Evolutionary conservation across 2,888 invertebrate genomes (phyloP), one percentile per base, ranked within the genome.

Genomic region (Temnothorax ravouxi): DNA sequence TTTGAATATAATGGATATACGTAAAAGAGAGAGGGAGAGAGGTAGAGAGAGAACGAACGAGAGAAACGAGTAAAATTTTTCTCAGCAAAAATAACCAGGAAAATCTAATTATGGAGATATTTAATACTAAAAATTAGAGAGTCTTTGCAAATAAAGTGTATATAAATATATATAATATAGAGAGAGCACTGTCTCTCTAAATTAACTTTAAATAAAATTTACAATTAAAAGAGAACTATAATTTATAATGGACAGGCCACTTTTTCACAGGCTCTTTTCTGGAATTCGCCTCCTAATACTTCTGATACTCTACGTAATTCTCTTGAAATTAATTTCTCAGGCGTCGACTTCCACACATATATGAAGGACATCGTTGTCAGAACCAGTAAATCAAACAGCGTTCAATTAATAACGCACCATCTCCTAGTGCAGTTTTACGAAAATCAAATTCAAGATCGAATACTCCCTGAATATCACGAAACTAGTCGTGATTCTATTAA

Each of bases 331-430:
- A 77, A 67, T 77, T 67, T 67, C 41, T 67, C 41, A 52, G 5
- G 2, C 38, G 18, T 29, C 64, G 5, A 54, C n/a, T 67, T 44
- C 11, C 18, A n/a, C 41, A 41, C 15, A 47, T n/a, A n/a, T n/a
- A n/a, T 15, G 44, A 67, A 44, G n/a, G 3, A 67, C 13, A 41
- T 13, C 52, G 15, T 41, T 18, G 18, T 50, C 18, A 66, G 18
- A 69, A 56, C 41, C 44, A 56, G 56, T 79, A 56, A 69, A 79
- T 79, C 34, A 79, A 71, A 56, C 41, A 15, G n/a, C 21, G 29
- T 66, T 67, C 71, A 59, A 79, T 71, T 44, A 59, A 79, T 47
- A 8, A 21, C 18, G n/a, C 21, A 56, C 8, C 59, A 18, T 72
- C 47, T 41, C 1, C 2, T 38, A 72, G 11, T 13, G 38, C 21